Base-by-base conservation (phyloP, 2,888 invertebrate genomes). In the Rutpela maculata region DNA sequence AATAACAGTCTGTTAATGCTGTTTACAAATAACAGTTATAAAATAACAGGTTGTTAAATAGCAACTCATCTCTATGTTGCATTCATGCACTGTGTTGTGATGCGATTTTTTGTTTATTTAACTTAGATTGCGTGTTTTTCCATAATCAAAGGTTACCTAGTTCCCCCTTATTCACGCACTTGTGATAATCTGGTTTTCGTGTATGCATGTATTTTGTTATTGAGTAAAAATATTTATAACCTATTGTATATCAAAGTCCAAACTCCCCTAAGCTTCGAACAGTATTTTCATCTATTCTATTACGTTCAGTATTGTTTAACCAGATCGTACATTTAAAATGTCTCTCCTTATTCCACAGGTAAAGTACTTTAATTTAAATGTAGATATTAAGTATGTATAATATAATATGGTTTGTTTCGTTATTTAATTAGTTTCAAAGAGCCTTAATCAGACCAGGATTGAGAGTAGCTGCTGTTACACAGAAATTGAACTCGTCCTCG, bases 401-500 rank as follows among this genome's bases (percentile, higher is more conserved):
- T 35, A 35, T 59, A 69, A 63, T 38, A 56, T 9, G 26, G 17
- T 56, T 57, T 62, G 57, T 17, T 19, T 43, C 22, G 15, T 18
- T 66, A n/a, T 50, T 62, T 38, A 67, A 72, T 62, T 69, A 83
- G 83, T 72, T 80, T 70, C 79, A 76, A 66, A 81, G 68, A 67
- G 60, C 68, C 19, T 26, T 84, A 26, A 62, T 82, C 7, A 75
- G 78, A 59, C 78, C 73, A 26, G 74, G 76, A 38, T 62, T 76
- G 35, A 78, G 78, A 68, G 38, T 80, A n/a, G 69, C 72, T 55
- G 22, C 75, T 15, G 75, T 75, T 73, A 55, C 77, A 17, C 80
- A 80, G 68, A 82, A 71, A 43, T 81, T 79, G 38, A 77, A 76
- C 22, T 56, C 82, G 57, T 79, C 80, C 4, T 70, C 83, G n/a